Conservation (phyloP, 1,140 invertebrate genomes). For the Aleiodes sp. region DNA sequence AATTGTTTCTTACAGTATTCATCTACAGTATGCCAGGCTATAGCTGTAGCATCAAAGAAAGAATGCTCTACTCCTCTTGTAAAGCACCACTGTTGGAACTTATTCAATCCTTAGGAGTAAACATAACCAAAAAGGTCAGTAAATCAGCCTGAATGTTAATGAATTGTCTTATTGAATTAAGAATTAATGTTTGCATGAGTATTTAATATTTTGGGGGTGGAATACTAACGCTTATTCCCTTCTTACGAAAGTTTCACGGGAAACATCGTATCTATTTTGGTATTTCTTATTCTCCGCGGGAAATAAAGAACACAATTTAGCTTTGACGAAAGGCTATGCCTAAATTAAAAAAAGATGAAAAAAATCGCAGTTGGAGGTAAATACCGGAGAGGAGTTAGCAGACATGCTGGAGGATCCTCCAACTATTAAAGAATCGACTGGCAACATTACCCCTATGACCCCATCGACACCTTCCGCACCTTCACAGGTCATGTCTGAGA, state of each 20-base stretch:
- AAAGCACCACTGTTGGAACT: constrained; percentile 87
- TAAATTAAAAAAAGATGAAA: constrained; percentile 19
- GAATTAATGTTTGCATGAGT: neutral
- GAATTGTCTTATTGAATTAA: too few species aligned
- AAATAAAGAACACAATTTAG: too few species aligned
- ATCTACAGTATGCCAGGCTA: constrained; percentile 98
- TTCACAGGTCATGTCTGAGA: constrained; percentile 53
- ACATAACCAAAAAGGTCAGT: constrained; percentile 83
- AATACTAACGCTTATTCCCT: neutral
- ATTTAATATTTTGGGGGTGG: neutral
- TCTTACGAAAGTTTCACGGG: neutral
- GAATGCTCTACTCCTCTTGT: constrained; percentile 98
- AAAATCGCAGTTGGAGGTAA: constrained; percentile 58
- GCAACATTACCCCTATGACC: constrained; percentile 55
- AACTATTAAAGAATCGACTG: constrained; percentile 53
- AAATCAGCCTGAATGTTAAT: neutral
- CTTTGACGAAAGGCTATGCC: neutral
- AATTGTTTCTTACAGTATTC: constrained; percentile 80
- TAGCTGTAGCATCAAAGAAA: constrained; percentile 91
- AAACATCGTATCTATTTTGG: too few species aligned
- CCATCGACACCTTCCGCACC: constrained; percentile 58
- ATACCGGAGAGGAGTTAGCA: constrained; percentile 60
- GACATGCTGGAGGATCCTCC: constrained; percentile 63
- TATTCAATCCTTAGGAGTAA: constrained; percentile 81
- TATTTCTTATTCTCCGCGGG: too few species aligned